These are phyloP conservation scores for Cotesia chilonis DNA, from an alignment of 1,140 invertebrate species.

Conservation along the genomic window DNA sequence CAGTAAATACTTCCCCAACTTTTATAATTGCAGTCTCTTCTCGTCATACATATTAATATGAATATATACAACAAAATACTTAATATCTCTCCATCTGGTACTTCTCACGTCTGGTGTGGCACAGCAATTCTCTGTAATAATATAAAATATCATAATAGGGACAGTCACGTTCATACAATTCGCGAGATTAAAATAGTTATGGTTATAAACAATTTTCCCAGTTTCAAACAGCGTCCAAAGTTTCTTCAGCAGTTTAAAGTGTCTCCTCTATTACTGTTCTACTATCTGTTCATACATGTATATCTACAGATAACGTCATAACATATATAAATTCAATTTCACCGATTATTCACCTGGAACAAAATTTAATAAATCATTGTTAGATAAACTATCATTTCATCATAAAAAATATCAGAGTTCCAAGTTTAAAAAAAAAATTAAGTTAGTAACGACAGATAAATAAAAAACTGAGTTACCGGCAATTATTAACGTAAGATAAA, in stretches of 20 bases:
- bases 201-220: slow-evolving; percentile 4
- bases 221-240: not conserved
- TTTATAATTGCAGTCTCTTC: too few species aligned
- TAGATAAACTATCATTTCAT: not conserved
- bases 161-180: not conserved
- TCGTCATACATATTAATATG: too few species aligned
- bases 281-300: not conserved
- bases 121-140: too few species aligned
- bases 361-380: slow-evolving; percentile 16
- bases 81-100: too few species aligned
- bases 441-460: not conserved
- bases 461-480: not conserved
- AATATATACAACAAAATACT: too few species aligned
- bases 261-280: not conserved
- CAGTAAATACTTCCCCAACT: too few species aligned
- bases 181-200: not conserved
- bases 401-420: too few species aligned
- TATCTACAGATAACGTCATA: not conserved
- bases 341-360: not conserved
- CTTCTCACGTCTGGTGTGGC: too few species aligned
- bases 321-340: slow-evolving; percentile 8
- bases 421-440: slow-evolving; percentile 1
- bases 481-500: slow-evolving; percentile 26
- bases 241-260: slow-evolving; percentile 1
- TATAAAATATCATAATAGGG: not conserved